These are phyloP conservation scores for Martes martes DNA, from an alignment of 2,113 vertebrate genomes.

Conservation along the genomic window DNA sequence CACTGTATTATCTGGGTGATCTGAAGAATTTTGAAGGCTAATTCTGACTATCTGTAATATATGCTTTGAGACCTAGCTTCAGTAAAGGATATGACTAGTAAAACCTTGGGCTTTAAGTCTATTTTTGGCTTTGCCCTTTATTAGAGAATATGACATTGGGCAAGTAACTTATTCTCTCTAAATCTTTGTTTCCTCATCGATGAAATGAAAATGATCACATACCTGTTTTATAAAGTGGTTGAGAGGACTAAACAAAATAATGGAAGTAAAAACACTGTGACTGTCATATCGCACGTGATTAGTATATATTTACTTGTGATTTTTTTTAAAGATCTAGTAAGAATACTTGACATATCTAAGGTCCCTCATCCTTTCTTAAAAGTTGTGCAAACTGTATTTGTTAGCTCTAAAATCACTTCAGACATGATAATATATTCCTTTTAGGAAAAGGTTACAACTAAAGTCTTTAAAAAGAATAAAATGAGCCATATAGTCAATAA, in stretches of 20 bases:
- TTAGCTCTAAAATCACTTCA: slow-evolving; percentile 12
- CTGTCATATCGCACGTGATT: neutral
- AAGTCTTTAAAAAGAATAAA: slow-evolving; percentile 30
- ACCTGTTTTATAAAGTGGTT: neutral
- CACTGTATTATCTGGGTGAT: neutral
- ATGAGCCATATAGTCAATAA: neutral
- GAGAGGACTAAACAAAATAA: neutral
- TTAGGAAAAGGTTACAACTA: slow-evolving; percentile 39
- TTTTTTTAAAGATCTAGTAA: neutral
- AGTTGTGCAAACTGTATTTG: neutral
- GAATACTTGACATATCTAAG: neutral
- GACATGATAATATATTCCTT: neutral
- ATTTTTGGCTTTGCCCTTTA: slow-evolving; percentile 9
- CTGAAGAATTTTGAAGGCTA: neutral
- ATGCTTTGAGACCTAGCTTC: neutral
- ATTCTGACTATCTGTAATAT: neutral
- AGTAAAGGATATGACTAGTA: neutral
- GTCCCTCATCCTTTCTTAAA: neutral
- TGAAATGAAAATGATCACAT: neutral
- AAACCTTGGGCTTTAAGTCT: neutral
- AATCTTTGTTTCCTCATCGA: slow-evolving; percentile 19
- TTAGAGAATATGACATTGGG: neutral
- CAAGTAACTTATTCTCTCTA: slow-evolving; percentile 22
- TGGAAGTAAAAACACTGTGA: neutral
- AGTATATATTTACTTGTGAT: neutral